phyloP scores from a whole-genome alignment of 1,140 invertebrate species.

The Archivesica marissinica region DNA sequence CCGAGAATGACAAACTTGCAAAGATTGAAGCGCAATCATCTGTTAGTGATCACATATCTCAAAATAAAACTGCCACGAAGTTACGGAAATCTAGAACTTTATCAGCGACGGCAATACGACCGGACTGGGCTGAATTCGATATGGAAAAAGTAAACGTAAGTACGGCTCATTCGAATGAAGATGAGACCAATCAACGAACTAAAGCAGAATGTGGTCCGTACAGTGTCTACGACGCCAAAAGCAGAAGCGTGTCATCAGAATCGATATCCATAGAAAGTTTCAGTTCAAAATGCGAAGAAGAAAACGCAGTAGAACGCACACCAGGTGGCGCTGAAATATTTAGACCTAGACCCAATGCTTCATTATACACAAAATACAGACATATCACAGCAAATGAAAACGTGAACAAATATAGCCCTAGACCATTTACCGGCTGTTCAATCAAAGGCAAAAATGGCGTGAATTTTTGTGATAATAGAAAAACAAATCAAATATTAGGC shows the following conservation, averaged over 20 bases:
- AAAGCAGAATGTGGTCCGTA: not conserved
- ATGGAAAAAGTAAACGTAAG: conserved; percentile 17
- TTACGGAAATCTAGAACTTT: conserved; percentile 7
- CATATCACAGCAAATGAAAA: conserved; percentile 51
- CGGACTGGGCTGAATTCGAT: conserved; percentile 47
- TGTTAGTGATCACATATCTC: not conserved
- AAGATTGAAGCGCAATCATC: not conserved
- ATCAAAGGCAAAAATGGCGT: not conserved
- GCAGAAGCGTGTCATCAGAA: conserved; percentile 14
- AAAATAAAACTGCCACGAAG: conserved; percentile 34
- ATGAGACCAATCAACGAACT: not conserved
- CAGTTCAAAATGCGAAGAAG: not conserved
- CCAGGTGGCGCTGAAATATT: conserved; percentile 49
- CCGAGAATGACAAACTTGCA: conserved; percentile 16
- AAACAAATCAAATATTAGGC: conserved; percentile 50
- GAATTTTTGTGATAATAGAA: conserved; percentile 45
- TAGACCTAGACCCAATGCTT: conserved; percentile 40
- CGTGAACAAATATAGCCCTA: conserved; percentile 40
- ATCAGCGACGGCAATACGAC: not conserved
- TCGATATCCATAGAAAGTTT: conserved; percentile 53
- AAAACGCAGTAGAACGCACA: conserved; percentile 20
- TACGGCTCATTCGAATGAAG: not conserved
- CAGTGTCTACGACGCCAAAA: conserved; percentile 8
- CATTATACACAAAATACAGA: conserved; percentile 54
- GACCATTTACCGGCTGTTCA: not conserved